phyloP scores from a whole-genome alignment of 2,888 invertebrate genomes.

The Ennomos quercinarius region DNA sequence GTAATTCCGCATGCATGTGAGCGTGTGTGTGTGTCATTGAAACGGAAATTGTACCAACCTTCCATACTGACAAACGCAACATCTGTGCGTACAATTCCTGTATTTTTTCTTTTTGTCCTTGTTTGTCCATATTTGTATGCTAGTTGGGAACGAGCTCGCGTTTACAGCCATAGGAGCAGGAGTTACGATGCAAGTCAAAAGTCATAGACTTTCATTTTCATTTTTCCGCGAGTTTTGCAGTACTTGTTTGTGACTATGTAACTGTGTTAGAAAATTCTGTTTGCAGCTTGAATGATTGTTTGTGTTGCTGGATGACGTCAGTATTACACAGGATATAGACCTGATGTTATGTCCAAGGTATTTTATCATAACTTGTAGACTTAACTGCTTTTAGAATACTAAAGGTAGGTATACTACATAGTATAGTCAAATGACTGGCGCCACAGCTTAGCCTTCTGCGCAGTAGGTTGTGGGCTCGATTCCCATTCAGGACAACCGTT shows the following conservation, averaged over 20 bases:
- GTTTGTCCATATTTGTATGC: constrained; percentile 50
- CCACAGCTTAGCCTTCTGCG: too few relatives aligned
- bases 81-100: constrained; percentile 46
- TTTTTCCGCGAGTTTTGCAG: constrained; percentile 17
- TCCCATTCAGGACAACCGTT: too few relatives aligned
- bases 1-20: too few relatives aligned
- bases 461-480: too few relatives aligned
- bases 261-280: constrained; percentile 13
- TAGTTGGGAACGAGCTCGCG: constrained; percentile 36
- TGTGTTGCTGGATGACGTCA: background rate
- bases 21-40: too few relatives aligned
- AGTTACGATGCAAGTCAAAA: constrained; percentile 32
- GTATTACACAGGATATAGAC: background rate
- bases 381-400: too few relatives aligned
- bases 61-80: constrained; percentile 2
- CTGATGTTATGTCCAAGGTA: background rate
- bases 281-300: constrained; percentile 16
- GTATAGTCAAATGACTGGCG: too few relatives aligned
- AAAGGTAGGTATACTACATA: too few relatives aligned
- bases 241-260: constrained; percentile 15
- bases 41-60: constrained; percentile 2
- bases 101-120: constrained; percentile 44
- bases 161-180: constrained; percentile 34
- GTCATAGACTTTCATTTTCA: constrained; percentile 32
- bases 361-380: background rate